A percentile compares a stretch with the other conserved stretches of the same genome.
Evolutionary conservation across 37 sponge, comb jelly and placozoan genomes (phyloP).

Genomic region (Diacarnus erythraeanus): DNA sequence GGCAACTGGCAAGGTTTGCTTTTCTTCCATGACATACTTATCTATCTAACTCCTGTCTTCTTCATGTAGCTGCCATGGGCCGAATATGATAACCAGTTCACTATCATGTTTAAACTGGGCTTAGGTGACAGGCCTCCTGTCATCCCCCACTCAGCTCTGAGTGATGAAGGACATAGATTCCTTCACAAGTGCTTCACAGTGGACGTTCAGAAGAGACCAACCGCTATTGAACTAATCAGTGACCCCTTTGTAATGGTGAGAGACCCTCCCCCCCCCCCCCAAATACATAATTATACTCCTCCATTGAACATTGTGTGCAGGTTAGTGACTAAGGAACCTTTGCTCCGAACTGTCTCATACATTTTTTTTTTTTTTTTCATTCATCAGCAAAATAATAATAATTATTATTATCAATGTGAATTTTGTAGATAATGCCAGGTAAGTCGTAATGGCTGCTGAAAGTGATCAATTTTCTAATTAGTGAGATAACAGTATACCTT

Average conservation of each 20-base stretch:
- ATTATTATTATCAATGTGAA: too few species aligned
- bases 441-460: too few species aligned
- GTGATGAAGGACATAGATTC: slow-evolving; percentile 68
- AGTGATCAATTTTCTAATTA: too few species aligned
- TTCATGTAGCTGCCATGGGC: slow-evolving; percentile 70
- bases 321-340: too few species aligned
- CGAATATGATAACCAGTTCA: slow-evolving; percentile 70
- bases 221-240: not conserved
- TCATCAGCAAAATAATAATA: too few species aligned
- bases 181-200: slow-evolving; percentile 59
- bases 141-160: slow-evolving; percentile 35
- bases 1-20: slow-evolving; percentile 80
- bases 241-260: slow-evolving; percentile 2
- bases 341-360: too few species aligned
- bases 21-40: not conserved
- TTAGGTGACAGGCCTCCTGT: slow-evolving; percentile 42
- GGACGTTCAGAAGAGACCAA: slow-evolving; percentile 36
- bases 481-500: too few species aligned
- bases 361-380: too few species aligned
- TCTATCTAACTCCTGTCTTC: not conserved
- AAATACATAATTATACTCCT: not conserved
- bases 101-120: slow-evolving; percentile 78
- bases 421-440: too few species aligned
- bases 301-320: too few species aligned
- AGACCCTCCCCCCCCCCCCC: not conserved